Conservation (phyloP, 2,113 vertebrate species). For the Cololabis saira region DNA sequence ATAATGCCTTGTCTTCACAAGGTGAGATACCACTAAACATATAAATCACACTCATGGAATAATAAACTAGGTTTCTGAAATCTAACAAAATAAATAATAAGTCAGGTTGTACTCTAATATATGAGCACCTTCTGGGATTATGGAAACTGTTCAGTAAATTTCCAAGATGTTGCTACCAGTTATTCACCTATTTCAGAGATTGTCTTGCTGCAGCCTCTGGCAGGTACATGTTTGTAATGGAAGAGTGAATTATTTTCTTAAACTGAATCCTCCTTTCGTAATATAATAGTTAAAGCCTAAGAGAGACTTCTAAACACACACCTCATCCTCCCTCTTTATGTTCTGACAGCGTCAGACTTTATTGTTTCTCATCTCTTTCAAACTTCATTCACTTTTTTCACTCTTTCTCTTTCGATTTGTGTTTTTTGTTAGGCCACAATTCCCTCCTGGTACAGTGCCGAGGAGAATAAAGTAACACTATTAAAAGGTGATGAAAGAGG, state of each 20-base stretch:
- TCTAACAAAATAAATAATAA: too few species aligned
- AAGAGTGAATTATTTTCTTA: background rate
- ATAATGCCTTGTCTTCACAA: too few species aligned
- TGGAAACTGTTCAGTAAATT: too few species aligned
- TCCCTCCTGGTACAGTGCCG: constrained; percentile 46
- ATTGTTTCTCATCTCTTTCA: constrained; percentile 50
- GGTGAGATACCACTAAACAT: too few species aligned
- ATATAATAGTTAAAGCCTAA: constrained; percentile 16
- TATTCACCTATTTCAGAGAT: too few species aligned
- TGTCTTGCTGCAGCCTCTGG: too few species aligned
- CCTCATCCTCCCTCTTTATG: background rate
- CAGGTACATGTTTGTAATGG: too few species aligned
- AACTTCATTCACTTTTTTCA: constrained; percentile 25
- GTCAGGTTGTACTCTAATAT: too few species aligned
- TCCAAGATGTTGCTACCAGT: too few species aligned
- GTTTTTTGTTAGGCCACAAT: constrained; percentile 36
- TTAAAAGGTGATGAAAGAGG: constrained; percentile 72
- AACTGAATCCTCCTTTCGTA: constrained; percentile 19
- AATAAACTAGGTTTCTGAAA: too few species aligned
- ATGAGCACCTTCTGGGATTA: too few species aligned
- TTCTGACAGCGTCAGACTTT: constrained; percentile 46
- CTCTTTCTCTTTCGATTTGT: constrained; percentile 17
- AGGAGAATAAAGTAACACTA: constrained; percentile 64
- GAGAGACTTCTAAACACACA: background rate
- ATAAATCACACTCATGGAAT: too few species aligned